Conservation (phyloP, 2,797 vertebrate species). For the Leuciscus waleckii region DNA sequence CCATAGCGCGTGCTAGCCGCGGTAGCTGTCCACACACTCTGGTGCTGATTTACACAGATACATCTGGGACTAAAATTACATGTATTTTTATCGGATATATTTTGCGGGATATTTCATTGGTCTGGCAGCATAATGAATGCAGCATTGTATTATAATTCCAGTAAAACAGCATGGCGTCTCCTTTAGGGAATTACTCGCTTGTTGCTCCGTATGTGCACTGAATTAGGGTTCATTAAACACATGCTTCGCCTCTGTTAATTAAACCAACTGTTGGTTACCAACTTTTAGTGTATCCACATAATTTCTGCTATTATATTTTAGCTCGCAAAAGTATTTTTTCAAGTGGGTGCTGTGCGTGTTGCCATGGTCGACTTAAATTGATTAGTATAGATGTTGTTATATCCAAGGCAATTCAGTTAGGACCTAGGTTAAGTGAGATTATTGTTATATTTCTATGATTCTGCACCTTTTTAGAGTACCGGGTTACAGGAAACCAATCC, state of each 20-base stretch:
- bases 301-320: neutral
- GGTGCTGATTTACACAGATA: neutral
- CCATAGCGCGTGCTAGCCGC: neutral
- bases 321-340: neutral
- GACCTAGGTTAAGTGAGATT: neutral
- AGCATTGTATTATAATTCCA: neutral
- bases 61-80: neutral
- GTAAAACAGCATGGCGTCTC: neutral
- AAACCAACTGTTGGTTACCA: constrained; percentile 3
- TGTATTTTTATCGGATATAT: neutral
- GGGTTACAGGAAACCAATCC: neutral
- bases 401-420: neutral
- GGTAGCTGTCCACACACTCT: constrained; percentile 38
- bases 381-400: neutral
- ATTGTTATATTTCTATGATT: neutral
- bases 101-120: neutral
- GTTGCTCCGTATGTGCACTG: neutral
- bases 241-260: neutral
- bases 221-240: neutral
- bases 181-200: neutral
- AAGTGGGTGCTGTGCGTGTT: neutral
- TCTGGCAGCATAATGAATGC: neutral
- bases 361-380: neutral
- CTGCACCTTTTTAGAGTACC: neutral
- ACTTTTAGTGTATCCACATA: neutral